phyloP scores from a whole-genome alignment of 2,113 vertebrate species.

The Aegypius monachus region DNA sequence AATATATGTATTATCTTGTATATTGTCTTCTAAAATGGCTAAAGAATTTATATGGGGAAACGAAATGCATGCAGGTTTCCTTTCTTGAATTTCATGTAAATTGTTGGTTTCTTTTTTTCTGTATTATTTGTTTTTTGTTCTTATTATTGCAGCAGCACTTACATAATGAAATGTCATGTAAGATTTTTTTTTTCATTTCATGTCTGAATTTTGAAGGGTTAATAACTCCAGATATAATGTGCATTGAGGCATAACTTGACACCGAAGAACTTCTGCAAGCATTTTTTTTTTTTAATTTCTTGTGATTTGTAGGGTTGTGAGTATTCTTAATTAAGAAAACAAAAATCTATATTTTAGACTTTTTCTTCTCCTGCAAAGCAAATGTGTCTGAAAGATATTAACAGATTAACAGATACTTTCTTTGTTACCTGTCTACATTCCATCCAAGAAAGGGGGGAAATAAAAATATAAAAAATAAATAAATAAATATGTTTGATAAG shows the following conservation, averaged over 20 bases:
- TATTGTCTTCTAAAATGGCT: not conserved
- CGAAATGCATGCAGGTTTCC: not conserved
- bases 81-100: not conserved
- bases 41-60: not conserved
- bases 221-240: not conserved
- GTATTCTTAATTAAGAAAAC: not conserved
- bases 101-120: not conserved
- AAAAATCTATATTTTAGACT: not conserved
- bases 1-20: not conserved
- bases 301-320: not conserved
- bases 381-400: not conserved
- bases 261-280: not conserved
- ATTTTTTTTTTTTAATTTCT: not conserved
- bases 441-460: not conserved
- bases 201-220: not conserved
- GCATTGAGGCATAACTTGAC: not conserved
- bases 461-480: not conserved
- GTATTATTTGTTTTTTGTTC: not conserved
- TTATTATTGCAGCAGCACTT: not conserved
- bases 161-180: not conserved
- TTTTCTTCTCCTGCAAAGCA: not conserved
- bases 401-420: not conserved
- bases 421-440: not conserved
- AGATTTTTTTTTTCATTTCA: accelerated
- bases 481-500: not conserved